phyloP scores from a whole-genome alignment of 2,888 invertebrate species.

The Ephialtes manifestator region DNA sequence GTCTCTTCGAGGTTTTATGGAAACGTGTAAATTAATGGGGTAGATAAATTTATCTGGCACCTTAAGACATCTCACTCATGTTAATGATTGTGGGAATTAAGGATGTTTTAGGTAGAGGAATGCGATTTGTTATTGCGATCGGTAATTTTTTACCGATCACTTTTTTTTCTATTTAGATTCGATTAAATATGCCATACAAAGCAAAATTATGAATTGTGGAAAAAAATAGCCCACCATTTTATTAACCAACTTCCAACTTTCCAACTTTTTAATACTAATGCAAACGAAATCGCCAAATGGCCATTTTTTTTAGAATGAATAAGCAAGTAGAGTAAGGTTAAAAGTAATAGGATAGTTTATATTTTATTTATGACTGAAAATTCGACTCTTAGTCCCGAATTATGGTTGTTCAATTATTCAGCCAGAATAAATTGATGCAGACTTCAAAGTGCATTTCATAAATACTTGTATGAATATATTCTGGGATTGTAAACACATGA shows the following conservation, averaged over 20 bases:
- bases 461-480: slow-evolving; percentile 5
- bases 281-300: too few relatives aligned
- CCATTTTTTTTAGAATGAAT: too few relatives aligned
- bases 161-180: too few relatives aligned
- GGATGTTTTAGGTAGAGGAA: too few relatives aligned
- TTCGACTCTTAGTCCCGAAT: background rate
- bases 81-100: background rate
- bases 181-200: too few relatives aligned
- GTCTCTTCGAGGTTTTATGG: background rate
- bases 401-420: background rate
- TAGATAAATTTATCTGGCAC: background rate
- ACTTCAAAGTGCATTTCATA: background rate
- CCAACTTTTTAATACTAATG: too few relatives aligned
- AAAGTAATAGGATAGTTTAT: background rate
- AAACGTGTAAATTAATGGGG: slow-evolving; percentile 1
- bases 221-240: too few relatives aligned
- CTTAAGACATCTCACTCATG: background rate
- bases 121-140: too few relatives aligned
- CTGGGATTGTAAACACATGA: background rate
- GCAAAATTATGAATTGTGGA: too few relatives aligned
- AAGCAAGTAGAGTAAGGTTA: too few relatives aligned
- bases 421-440: background rate
- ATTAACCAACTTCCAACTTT: too few relatives aligned
- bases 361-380: background rate
- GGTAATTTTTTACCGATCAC: too few relatives aligned